Evolutionary conservation across 53 echinoderm and acorn worm species (phyloP).

Genomic region (Temnopleurus reevesii): DNA sequence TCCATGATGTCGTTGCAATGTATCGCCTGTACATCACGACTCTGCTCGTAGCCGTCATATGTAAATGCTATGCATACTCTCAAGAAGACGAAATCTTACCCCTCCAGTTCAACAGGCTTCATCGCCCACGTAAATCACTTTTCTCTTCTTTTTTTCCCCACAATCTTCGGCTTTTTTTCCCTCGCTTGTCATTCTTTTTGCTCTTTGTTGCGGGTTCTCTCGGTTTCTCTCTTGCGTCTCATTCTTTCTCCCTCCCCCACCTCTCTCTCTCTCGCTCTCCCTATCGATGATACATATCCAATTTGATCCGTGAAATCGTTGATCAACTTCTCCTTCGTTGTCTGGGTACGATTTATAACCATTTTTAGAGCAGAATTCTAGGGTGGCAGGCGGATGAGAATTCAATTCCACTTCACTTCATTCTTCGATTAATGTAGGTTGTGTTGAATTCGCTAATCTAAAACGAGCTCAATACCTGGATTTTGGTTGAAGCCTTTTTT

Average conservation of each 20-base stretch:
- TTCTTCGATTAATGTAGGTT: too few species aligned
- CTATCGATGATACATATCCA: too few species aligned
- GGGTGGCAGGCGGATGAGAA: too few species aligned
- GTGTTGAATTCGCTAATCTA: too few species aligned
- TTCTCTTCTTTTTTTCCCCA: background rate
- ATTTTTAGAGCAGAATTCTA: too few species aligned
- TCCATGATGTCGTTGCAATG: background rate
- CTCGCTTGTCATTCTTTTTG: background rate
- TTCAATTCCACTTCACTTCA: too few species aligned
- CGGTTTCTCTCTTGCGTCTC: background rate
- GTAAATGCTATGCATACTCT: slow-evolving; percentile 46
- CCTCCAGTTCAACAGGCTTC: slow-evolving; percentile 30
- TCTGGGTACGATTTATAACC: too few species aligned
- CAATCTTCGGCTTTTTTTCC: background rate
- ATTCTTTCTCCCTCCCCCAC: background rate
- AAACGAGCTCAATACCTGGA: too few species aligned
- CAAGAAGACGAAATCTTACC: slow-evolving; percentile 40
- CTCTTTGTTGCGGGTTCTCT: too few species aligned
- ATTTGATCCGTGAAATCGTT: too few species aligned
- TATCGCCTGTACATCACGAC: background rate
- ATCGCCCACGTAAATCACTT: slow-evolving; percentile 48
- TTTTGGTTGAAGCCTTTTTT: too few species aligned
- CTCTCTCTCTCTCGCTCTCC: background rate
- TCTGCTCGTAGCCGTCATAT: background rate
- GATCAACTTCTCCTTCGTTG: too few species aligned